These are phyloP conservation scores for Calvadosia cruxmelitensis DNA, from an alignment of 30 jellyfish, hydroid and myxozoan species.

Conservation along the genomic window DNA sequence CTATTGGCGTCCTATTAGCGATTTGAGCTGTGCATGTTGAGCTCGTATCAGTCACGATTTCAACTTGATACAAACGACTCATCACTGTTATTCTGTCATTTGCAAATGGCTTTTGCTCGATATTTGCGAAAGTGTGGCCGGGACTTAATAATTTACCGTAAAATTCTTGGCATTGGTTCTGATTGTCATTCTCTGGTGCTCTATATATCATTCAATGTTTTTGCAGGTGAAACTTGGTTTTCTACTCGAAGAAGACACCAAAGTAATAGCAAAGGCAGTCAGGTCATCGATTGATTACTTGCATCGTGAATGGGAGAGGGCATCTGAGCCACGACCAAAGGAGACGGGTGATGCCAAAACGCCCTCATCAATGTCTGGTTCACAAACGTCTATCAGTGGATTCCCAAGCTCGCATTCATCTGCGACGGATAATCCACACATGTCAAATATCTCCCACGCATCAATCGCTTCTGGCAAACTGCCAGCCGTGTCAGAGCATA, in stretches of 20 bases:
- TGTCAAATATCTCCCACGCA: background rate
- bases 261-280: conserved; percentile 57
- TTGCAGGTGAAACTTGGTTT: conserved; percentile 71
- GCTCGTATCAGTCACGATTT: too few relatives aligned
- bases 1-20: too few relatives aligned
- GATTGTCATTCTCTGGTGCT: too few relatives aligned
- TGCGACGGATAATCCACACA: too few relatives aligned
- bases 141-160: too few relatives aligned
- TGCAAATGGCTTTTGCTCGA: too few relatives aligned
- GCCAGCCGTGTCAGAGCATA: background rate
- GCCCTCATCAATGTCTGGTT: background rate
- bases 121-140: too few relatives aligned
- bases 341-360: conserved; percentile 25
- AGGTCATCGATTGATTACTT: conserved; percentile 40
- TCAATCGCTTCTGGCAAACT: background rate
- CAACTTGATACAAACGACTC: too few relatives aligned
- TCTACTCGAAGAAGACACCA: conserved; percentile 57
- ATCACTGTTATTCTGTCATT: too few relatives aligned
- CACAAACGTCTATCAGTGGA: background rate
- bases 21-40: too few relatives aligned
- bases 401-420: background rate
- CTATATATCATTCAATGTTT: too few relatives aligned
- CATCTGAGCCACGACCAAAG: conserved; percentile 19
- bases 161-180: too few relatives aligned
- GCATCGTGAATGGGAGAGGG: conserved; percentile 55